phyloP scores from a whole-genome alignment of 2,888 invertebrate species.

The Acronicta aceris region DNA sequence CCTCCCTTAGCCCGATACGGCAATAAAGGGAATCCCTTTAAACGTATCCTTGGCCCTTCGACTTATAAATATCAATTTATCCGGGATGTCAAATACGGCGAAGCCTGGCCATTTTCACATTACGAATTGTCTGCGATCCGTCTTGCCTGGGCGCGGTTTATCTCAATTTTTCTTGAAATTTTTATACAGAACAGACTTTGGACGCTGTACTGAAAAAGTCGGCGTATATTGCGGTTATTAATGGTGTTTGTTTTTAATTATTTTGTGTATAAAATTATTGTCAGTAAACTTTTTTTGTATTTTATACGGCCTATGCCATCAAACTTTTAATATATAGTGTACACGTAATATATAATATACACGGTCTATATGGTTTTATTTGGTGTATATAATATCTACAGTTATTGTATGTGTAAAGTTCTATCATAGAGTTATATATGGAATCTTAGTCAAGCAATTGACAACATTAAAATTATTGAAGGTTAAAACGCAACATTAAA shows the following conservation, averaged over 20 bases:
- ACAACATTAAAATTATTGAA: too few relatives aligned
- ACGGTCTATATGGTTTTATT: too few relatives aligned
- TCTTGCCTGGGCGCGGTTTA: slow-evolving; percentile 71
- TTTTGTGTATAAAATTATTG: slow-evolving; percentile 53
- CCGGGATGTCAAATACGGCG: slow-evolving; percentile 85
- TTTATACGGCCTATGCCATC: too few relatives aligned
- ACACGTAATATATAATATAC: too few relatives aligned
- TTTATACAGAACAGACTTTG: slow-evolving; percentile 60
- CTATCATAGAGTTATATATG: too few relatives aligned
- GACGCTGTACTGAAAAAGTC: slow-evolving; percentile 53
- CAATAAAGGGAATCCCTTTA: slow-evolving; percentile 89
- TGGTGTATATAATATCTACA: too few relatives aligned
- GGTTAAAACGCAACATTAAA: neutral
- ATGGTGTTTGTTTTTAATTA: slow-evolving; percentile 61
- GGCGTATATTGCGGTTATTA: slow-evolving; percentile 58
- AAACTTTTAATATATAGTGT: too few relatives aligned
- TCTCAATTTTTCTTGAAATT: slow-evolving; percentile 73
- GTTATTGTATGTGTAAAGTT: too few relatives aligned
- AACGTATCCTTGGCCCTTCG: slow-evolving; percentile 85
- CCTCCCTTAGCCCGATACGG: slow-evolving; percentile 80
- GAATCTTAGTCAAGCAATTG: too few relatives aligned
- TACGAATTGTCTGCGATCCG: slow-evolving; percentile 80
- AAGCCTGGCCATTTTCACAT: slow-evolving; percentile 83
- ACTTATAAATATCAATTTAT: slow-evolving; percentile 89
- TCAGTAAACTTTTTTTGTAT: too few relatives aligned